Base-by-base conservation (phyloP, 1,140 invertebrate species). In the Triops longicaudatus region DNA sequence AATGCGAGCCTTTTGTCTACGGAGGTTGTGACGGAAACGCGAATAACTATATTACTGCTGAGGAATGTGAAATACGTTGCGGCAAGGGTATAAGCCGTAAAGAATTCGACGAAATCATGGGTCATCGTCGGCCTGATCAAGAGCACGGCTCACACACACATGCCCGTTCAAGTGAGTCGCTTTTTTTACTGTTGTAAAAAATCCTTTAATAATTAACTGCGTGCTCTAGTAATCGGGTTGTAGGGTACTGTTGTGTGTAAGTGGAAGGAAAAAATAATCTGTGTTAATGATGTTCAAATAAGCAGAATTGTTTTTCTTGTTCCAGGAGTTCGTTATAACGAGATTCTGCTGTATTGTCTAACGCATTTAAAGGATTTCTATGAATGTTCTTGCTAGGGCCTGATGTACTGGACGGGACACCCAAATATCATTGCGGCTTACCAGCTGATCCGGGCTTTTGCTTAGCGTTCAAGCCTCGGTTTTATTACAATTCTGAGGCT, bases 1-100 rank as follows among this genome's bases (percentile, higher is more conserved):
- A 81, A 28, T 89, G 88, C 81, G 83, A 86, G 77, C 79, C 82
- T 71, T 89, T 89, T 81, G 81, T 85, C 28, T 89, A 87, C 81
- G 84, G 87, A 37, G 88, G 88, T 26, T 89, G 88, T 80, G 83
- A 84, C 22, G 87, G 86, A 37, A 89, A 89, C 80, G 81, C 80
- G 26, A 88, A 89, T 80, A 87, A 87, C 80, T 88, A 88, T 79
- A 81, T 83, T 9, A 83, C 83, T 9, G 79, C 81, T 22, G 83
- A 83, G 71, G 79, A 82, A 72, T 87, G 86, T 80, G 79, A 79
- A 6, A 75, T 79, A 42, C 82, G 82, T 72, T 81, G 44, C 12
- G 73, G 76, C 26, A 44, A 77, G 63, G 41, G 50, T 6, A 63
- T 71, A 26, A n/a, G 71, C 73, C 37, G 73, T 73, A 37, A 73